A percentile compares a stretch with the other conserved stretches of the same genome.
Evolutionary conservation across 2,797 vertebrate genomes (phyloP).

Genomic region (Knipowitschia caucasica): DNA sequence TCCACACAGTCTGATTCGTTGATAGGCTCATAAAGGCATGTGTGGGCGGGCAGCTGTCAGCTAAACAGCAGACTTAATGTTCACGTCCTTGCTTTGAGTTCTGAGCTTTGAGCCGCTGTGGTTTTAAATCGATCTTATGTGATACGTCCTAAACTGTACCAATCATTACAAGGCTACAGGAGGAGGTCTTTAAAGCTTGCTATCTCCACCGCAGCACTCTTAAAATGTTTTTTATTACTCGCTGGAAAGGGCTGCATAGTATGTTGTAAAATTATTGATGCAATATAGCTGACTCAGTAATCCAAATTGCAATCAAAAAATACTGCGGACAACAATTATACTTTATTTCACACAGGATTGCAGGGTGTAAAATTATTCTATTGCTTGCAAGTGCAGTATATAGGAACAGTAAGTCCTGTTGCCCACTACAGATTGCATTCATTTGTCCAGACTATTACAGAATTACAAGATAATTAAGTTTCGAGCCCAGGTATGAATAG

Average conservation of each 20-base stretch:
- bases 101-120: constrained; percentile 9
- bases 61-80: constrained; percentile 36
- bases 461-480: too few species aligned
- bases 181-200: constrained; percentile 33
- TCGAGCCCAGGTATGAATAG: too few species aligned
- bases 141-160: constrained; percentile 36
- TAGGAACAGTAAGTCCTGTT: too few species aligned
- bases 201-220: constrained; percentile 15
- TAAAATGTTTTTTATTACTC: constrained; percentile 31
- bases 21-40: constrained; percentile 44
- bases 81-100: constrained; percentile 38
- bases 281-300: not conserved
- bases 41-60: constrained; percentile 35
- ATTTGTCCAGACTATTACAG: too few species aligned
- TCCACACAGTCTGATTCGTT: constrained; percentile 29
- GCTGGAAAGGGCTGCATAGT: not conserved
- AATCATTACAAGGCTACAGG: constrained; percentile 45
- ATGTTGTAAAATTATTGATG: not conserved
- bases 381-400: too few species aligned
- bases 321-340: not conserved
- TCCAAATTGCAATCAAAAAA: not conserved
- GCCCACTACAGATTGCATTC: too few species aligned
- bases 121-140: constrained; percentile 45
- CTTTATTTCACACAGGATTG: not conserved
- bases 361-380: not conserved